A percentile compares a stretch with the other conserved stretches of the same genome.
These are phyloP conservation scores for Aricia artaxerxes DNA, from an alignment of 2,888 invertebrate genomes.

Conservation along the genomic window DNA sequence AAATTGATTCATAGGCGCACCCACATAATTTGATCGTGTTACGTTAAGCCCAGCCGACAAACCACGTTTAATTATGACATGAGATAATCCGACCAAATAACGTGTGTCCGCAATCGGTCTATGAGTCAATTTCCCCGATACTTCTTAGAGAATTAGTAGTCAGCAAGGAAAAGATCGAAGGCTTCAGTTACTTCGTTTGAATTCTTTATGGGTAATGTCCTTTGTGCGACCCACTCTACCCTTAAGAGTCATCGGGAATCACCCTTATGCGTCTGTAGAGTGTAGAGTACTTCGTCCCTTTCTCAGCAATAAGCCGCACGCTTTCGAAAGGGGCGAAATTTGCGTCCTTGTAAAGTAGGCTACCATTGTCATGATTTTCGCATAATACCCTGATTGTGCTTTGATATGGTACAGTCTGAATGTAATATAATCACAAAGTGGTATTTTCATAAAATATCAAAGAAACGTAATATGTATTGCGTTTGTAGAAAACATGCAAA, in stretches of 20 bases:
- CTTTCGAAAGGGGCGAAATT: not conserved
- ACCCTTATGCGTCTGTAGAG: not conserved
- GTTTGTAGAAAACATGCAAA: too few relatives aligned
- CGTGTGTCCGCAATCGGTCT: not conserved
- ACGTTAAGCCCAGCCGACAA: too few relatives aligned
- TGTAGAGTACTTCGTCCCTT: conserved; percentile 7
- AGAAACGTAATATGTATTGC: too few relatives aligned
- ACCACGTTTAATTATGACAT: too few relatives aligned
- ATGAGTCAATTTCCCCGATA: not conserved
- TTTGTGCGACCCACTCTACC: conserved; percentile 7
- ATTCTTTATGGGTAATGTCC: not conserved
- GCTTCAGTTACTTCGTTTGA: not conserved
- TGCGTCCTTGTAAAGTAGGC: not conserved
- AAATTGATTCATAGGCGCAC: too few relatives aligned
- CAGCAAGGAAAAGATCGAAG: not conserved
- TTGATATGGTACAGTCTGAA: not conserved
- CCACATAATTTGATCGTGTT: too few relatives aligned
- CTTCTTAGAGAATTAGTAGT: not conserved
- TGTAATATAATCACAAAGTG: too few relatives aligned
- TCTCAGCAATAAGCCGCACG: not conserved
- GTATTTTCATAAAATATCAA: too few relatives aligned
- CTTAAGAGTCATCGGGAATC: not conserved
- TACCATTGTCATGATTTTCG: not conserved
- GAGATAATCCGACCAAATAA: not conserved
- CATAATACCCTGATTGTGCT: not conserved